Evolutionary conservation across 1,140 invertebrate species (phyloP), one percentile per base, ranked within the genome.

Genomic region (Platyura marginata): DNA sequence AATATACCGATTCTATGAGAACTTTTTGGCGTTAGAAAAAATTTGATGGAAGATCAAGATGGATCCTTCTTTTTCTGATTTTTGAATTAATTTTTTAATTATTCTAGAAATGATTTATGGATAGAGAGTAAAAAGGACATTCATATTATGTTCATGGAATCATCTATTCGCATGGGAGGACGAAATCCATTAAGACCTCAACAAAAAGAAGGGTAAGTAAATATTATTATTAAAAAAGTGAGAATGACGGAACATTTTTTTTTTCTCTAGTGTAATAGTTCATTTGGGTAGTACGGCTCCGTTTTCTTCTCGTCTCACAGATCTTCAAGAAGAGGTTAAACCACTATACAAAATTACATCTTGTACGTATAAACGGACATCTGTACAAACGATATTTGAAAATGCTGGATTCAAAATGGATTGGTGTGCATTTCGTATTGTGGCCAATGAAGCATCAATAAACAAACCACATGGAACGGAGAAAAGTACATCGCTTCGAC

Each of bases 341-440:
- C 85, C 84, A 0, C 56, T 91, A 0, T 78, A 75, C 52, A 84
- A 80, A 50, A 56, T 78, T 11, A 71, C 74, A 0, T 70, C 71
- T 6, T 92, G 88, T 53, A 84, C 85, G 0, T 88, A 84, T 50
- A 91, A 90, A 55, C 67, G 81, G 47, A 89, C 85, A 0, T 81
- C 80, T 0, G 82, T 84, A 0, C 87, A 93, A 55, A 70, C 81
- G 50, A 66, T 80, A 19, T 92, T 93, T 58, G 67, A 84, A 48
- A 73, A 79, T 44, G 73, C 76, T 16, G 74, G 75, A 10, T 80
- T 91, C 51, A 69, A 75, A 23, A 56, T 90, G 15, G 88, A 93
- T 57, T 93, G 88, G 89, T 93, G 88, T 52, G 77, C 77, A 40
- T 91, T 92, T 54, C 69, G 75, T 60, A 64, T 91, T 65, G 81